Evolutionary conservation across 2,888 invertebrate species (phyloP).

Genomic region (Prosopocoilus inquinatus): DNA sequence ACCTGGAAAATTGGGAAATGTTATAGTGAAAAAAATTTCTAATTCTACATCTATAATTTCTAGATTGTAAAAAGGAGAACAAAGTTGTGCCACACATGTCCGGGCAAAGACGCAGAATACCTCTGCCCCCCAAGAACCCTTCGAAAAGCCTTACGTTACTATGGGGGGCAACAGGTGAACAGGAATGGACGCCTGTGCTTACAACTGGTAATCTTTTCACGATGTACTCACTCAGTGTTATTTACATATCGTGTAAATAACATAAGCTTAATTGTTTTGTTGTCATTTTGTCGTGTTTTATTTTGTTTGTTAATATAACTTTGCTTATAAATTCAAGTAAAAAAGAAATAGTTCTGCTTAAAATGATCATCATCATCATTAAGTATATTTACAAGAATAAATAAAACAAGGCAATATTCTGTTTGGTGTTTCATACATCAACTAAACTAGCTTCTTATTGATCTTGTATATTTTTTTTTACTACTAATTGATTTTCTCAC

Average conservation of each 20-base stretch:
- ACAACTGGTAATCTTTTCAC: conserved; percentile 74
- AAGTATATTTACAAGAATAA: no score
- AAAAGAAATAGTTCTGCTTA: no score
- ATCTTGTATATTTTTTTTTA: no score
- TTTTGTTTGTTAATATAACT: background rate
- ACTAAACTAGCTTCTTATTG: no score
- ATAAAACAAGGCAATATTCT: no score
- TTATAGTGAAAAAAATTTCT: conserved; percentile 4
- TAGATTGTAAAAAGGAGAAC: conserved; percentile 48
- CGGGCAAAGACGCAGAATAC: conserved; percentile 21
- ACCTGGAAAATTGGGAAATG: no score
- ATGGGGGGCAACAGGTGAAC: conserved; percentile 96
- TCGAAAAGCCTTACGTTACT: conserved; percentile 65
- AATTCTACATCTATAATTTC: conserved; percentile 1
- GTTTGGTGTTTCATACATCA: no score
- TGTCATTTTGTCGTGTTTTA: conserved; percentile 14
- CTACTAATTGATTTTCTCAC: no score
- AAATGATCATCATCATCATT: no score
- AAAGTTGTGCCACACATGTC: conserved; percentile 44
- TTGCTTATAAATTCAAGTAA: no score
- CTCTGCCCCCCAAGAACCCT: conserved; percentile 38
- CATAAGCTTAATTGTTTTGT: conserved; percentile 16
- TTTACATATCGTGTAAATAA: conserved; percentile 12
- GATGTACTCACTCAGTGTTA: conserved; percentile 1
- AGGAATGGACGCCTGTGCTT: conserved; percentile 94